Evolutionary conservation across 2,888 invertebrate genomes (phyloP).

Genomic region (Tetranychus piercei): DNA sequence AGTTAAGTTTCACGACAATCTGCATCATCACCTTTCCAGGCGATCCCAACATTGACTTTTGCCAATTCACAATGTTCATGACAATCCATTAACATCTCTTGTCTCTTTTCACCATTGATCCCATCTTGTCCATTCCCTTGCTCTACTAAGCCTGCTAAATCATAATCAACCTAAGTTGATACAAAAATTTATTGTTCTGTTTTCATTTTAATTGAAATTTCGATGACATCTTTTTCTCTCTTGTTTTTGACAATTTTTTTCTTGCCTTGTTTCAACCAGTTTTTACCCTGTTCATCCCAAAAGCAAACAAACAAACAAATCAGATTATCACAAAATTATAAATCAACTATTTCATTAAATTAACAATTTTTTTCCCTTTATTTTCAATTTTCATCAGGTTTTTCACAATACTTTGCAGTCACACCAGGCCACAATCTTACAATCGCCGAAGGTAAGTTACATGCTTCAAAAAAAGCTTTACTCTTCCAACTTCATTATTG

Average conservation of each 20-base stretch:
- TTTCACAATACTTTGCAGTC: constrained; percentile 1
- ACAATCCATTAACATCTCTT: not conserved
- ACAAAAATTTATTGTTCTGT: no score
- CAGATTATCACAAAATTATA: not conserved
- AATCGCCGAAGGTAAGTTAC: constrained; percentile 1
- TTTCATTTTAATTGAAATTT: no score
- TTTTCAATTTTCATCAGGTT: not conserved
- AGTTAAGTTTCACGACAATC: not conserved
- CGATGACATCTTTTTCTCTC: no score
- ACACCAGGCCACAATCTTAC: constrained; percentile 6
- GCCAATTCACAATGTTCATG: not conserved
- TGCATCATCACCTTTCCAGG: not conserved
- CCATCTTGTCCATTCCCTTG: no score
- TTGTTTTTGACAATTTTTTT: no score
- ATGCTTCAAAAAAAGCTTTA: not conserved
- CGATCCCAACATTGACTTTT: not conserved
- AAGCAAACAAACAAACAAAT: not conserved
- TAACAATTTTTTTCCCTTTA: not conserved
- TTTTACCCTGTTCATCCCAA: no score
- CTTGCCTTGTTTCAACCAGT: no score
- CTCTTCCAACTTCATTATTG: not conserved
- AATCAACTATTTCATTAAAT: not conserved
- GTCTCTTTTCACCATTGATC: no score
- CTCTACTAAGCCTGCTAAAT: no score
- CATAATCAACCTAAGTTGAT: no score